Evolutionary conservation across 2,113 vertebrate species (phyloP), one percentile per base, ranked within the genome.

Genomic region (Lichenostomus cassidix): DNA sequence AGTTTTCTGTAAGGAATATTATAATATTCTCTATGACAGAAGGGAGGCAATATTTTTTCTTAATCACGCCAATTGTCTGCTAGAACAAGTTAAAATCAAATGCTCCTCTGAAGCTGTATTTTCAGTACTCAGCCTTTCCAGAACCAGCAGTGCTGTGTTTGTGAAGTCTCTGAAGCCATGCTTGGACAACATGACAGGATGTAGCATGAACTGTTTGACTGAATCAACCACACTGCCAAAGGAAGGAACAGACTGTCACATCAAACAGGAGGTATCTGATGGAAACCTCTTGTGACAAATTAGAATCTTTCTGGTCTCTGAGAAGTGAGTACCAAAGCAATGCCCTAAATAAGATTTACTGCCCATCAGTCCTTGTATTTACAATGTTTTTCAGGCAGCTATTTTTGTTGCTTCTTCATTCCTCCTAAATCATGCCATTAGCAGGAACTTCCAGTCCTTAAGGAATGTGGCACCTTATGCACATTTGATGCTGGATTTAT

Each of bases 41-140:
- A 59, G 5, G 19, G 31, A 73, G 23, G 2, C 47, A 22, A 8
- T 25, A 67, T 65, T 53, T 53, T 77, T 82, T 9, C 44, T 58
- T 69, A 88, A 67, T 42, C 37, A 70, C 67, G 50, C 9, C 42
- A 70, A 94, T 33, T 58, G 49, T 37, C 58, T 93, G 88, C 55
- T 73, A 90, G 39, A 88, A 86, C 23, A 83, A 83, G 29, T 81
- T 67, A 85, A 74, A 92, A 83, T 77, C 86, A 94, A 83, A 80
- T 23, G 35, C 12, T 86, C 42, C 60, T 83, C 35, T 70, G 46
- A 27, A 76, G 64, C 50, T 67, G 37, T 23, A 77, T 78, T 73
- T 90, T 42, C 42, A 76, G 63, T 5, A 23, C 1, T 3, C 23
- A 73, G 33, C 41, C 58, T 39, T 86, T 59, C 59, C 83, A 70